Conservation (phyloP, 2,888 invertebrate species). For the Eledone cirrhosa region DNA sequence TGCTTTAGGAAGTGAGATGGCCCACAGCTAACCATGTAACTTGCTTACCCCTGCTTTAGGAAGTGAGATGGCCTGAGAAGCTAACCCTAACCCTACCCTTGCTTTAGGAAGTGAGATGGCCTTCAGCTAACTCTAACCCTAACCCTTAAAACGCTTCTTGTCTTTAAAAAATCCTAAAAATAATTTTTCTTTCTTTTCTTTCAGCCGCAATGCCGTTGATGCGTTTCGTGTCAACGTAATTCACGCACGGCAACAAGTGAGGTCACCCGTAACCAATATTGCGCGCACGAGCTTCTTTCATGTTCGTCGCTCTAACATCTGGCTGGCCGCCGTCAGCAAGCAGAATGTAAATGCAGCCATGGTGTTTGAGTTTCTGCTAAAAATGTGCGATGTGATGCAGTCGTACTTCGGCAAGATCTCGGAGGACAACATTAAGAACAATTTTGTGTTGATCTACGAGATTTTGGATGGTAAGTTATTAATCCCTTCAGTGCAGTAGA, state of each 20-base stretch:
- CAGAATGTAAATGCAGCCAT: constrained; percentile 99
- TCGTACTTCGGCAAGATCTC: constrained; percentile 99
- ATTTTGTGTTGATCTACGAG: constrained; percentile 99
- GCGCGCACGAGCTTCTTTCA: constrained; percentile 99
- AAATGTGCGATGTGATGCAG: constrained; percentile 94
- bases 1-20: too few species aligned
- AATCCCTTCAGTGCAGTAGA: too few species aligned
- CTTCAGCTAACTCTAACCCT: too few species aligned
- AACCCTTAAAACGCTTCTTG: too few species aligned
- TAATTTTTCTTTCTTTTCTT: constrained; percentile 37
- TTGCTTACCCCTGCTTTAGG: too few species aligned
- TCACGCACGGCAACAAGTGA: constrained; percentile 93
- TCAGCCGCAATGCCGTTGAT: constrained; percentile 92
- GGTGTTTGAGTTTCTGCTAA: constrained; percentile 98
- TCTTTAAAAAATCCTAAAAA: too few species aligned
- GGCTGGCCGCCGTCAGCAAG: constrained; percentile 99
- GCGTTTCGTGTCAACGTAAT: constrained; percentile 99
- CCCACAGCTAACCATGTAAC: too few species aligned
- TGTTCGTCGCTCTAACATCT: constrained; percentile 97
- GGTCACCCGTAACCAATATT: constrained; percentile 98
- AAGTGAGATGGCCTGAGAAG: too few species aligned
- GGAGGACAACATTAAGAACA: constrained; percentile 99
- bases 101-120: too few species aligned
- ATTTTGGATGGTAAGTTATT: constrained; percentile 89
- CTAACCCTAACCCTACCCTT: too few species aligned